Percentiles rank a stretch among this genome's conserved stretches.
phyloP scores from a whole-genome alignment of 2,113 vertebrate genomes.

The Myxocyprinus asiaticus region DNA sequence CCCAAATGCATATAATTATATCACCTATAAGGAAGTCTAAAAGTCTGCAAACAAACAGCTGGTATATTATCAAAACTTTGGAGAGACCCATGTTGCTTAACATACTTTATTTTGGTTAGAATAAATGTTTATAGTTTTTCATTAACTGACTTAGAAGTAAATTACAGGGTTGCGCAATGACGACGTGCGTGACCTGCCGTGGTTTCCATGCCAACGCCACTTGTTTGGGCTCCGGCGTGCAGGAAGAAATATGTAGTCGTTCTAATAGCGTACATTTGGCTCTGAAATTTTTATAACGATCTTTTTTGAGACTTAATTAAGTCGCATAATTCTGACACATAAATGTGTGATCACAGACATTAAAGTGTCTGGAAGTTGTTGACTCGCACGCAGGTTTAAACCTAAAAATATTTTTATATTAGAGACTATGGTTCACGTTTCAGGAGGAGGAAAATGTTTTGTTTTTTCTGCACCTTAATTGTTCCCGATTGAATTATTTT shows the following conservation, averaged over 20 bases:
- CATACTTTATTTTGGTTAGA: background rate
- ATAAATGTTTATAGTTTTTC: background rate
- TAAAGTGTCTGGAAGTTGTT: too few relatives aligned
- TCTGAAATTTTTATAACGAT: background rate
- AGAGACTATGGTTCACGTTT: too few relatives aligned
- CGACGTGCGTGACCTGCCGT: constrained; percentile 1
- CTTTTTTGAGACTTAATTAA: background rate
- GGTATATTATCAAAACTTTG: background rate
- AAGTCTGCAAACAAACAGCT: too few relatives aligned
- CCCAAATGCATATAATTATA: too few relatives aligned
- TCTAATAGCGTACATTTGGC: background rate
- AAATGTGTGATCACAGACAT: background rate
- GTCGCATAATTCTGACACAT: background rate
- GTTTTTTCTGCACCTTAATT: background rate
- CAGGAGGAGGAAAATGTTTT: background rate
- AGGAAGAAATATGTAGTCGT: background rate
- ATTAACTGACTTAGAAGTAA: too few relatives aligned
- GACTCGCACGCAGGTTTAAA: background rate
- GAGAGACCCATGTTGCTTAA: background rate
- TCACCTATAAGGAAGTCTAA: too few relatives aligned
- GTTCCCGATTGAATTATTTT: background rate
- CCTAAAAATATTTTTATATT: background rate
- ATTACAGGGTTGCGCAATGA: constrained; percentile 9
- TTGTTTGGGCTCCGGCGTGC: background rate
- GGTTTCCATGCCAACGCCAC: constrained; percentile 15